Base-by-base conservation (phyloP, 2,113 vertebrate species). In the Esox niger region DNA sequence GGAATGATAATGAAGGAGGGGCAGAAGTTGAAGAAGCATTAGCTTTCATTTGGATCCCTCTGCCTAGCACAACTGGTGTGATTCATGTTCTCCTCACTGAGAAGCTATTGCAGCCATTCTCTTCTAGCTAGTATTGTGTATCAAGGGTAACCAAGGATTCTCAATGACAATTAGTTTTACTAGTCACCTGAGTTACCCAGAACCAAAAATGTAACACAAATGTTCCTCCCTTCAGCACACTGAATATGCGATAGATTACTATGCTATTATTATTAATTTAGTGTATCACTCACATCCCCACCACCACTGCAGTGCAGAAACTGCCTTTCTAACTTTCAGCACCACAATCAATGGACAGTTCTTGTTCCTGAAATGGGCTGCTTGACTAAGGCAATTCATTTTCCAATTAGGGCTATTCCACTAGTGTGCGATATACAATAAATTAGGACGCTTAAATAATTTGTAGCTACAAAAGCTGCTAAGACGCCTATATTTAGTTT, bases 1-100 rank as follows among this genome's bases (percentile, higher is more conserved):
- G 2, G 64, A 66, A 66, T 66, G 30, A 26, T 33, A 56, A 66
- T 66, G 49, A 71, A 62, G 47, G 9, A 31, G n/a, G n/a, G n/a
- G n/a, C n/a, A n/a, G 56, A 43, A 10, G 30, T 57, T 54, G n/a
- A 27, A 33, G 62, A 57, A 68, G 13, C 49, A 25, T 31, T 23
- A 52, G 26, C 46, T 66, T 35, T 66, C 20, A 66, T 66, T 56
- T 17, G 4, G 26, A 66, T 55, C 64, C 5, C 25, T 25, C 31
- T 25, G 33, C 32, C 20, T 21, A 55, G 17, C 49, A 55, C 29
- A 26, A 55, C 29, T 33, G 47, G 29, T 52, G 30, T 55, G 38
- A 43, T 43, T 21, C 64, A 55, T 13, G 35, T 17, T 26, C 21
- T 17, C 33, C 35, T 38, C 35, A 38, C 38, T 43, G 38, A 43